Evolutionary conservation across 2,888 invertebrate genomes (phyloP).

Genomic region (Zygogramma bicolorata): DNA sequence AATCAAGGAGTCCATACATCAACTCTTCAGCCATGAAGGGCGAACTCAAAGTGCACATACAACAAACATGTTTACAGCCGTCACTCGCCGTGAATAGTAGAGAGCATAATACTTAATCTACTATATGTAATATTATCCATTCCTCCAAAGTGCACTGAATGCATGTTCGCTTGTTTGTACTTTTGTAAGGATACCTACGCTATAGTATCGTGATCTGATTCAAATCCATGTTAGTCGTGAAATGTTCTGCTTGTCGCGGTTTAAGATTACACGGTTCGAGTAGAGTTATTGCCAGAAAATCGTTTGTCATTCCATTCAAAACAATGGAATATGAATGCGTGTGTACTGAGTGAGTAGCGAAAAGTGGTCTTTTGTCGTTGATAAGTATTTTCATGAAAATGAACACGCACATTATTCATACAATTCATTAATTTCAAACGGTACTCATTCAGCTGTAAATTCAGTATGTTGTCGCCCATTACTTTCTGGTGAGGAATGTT

Average conservation of each 20-base stretch:
- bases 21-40: slow-evolving; percentile 3
- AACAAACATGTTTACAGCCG: slow-evolving; percentile 16
- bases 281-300: slow-evolving; percentile 40
- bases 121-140: slow-evolving; percentile 57
- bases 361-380: too few relatives aligned
- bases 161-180: slow-evolving; percentile 57
- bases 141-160: slow-evolving; percentile 56
- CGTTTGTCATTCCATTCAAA: slow-evolving; percentile 26
- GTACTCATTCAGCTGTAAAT: too few relatives aligned
- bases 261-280: slow-evolving; percentile 42
- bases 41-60: slow-evolving; percentile 15
- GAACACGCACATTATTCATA: too few relatives aligned
- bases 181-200: slow-evolving; percentile 55
- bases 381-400: too few relatives aligned
- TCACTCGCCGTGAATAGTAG: slow-evolving; percentile 24
- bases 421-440: too few relatives aligned
- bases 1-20: neutral
- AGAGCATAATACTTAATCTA: slow-evolving; percentile 50
- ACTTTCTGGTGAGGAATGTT: too few relatives aligned
- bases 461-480: too few relatives aligned
- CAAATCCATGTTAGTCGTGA: slow-evolving; percentile 38
- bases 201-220: slow-evolving; percentile 32
- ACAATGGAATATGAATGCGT: neutral
- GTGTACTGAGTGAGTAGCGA: too few relatives aligned
- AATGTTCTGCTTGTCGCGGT: slow-evolving; percentile 36